Percentiles rank a stretch among this genome's conserved stretches.
These are phyloP conservation scores for Bemisia tabaci DNA, from an alignment of 1,140 invertebrate genomes.

Conservation along the genomic window DNA sequence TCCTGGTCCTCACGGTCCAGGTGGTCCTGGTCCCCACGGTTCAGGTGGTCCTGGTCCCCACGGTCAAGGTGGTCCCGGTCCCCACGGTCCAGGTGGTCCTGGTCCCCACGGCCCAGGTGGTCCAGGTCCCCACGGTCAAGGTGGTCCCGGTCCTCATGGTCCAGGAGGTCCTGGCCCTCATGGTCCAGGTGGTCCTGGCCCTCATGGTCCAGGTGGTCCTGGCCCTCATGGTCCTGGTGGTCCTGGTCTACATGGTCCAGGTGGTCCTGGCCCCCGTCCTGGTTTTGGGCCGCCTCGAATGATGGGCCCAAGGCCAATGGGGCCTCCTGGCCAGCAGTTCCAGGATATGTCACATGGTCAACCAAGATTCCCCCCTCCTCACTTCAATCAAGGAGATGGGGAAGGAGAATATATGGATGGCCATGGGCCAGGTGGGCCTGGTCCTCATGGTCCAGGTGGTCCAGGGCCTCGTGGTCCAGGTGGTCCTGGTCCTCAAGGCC, in stretches of 20 bases:
- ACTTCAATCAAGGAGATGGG: background rate
- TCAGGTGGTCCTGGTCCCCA: background rate
- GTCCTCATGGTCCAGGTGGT: background rate
- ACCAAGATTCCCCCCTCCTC: background rate
- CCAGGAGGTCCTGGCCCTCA: background rate
- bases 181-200: background rate
- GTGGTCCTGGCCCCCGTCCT: background rate
- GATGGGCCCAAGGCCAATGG: background rate
- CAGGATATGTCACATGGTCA: background rate
- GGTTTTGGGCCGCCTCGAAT: background rate
- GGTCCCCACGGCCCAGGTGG: background rate
- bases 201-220: no score
- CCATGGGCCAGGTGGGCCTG: background rate
- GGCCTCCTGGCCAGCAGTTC: background rate
- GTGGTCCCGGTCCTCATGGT: background rate
- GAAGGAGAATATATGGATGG: background rate
- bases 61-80: background rate
- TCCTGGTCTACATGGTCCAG: background rate
- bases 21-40: background rate
- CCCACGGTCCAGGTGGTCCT: background rate
- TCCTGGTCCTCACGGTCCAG: background rate
- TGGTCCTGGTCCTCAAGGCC: background rate
- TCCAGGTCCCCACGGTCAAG: background rate
- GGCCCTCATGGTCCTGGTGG: background rate
- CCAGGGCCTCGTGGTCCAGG: background rate